Evolutionary conservation across 35 echinoderm and acorn worm genomes (phyloP), one percentile per base, ranked within the genome.

Genomic region (Ophiothrix spiculata): DNA sequence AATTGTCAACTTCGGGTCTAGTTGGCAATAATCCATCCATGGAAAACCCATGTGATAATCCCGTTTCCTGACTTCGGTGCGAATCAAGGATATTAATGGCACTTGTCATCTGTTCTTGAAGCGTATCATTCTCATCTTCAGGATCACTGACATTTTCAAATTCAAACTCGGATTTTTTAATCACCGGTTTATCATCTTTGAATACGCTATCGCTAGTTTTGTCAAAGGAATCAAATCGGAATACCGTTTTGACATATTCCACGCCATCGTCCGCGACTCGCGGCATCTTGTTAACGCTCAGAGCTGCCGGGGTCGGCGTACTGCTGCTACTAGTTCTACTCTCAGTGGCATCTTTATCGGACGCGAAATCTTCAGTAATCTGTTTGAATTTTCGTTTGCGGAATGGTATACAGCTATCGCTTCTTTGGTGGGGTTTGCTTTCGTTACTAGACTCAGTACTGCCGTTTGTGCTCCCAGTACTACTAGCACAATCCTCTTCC

Each of bases 321-420:
- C 38, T 78, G 36, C 76, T 78, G 25, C 38, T 34, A 36, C 76
- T 78, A 78, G 12, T 78, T 76, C 74, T 76, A 28, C 28, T 76
- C 6, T 76, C 74, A 8, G 12, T 10, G 1, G 6, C 3, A 12
- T 6, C 23, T 69, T 28, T 10, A 10, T 69, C 60, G 2, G 3
- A 4, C 29, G 60, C 60, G 3, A 69, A 6, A n/a, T 69, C 23
- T 15, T 69, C 60, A 25, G 60, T 69, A 28, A 69, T 69, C 25
- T 69, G 60, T 25, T 69, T 69, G 23, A 69, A 69, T n/a, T 69
- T 69, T 69, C 60, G 60, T 69, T 69, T 69, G 1, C 60, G 60
- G 60, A 69, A 69, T 69, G 60, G 60, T 69, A 69, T n/a, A 69
- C 60, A 69, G 23, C 60, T 69, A 25, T 69, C 60, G 60, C 60